Conservation (phyloP, 2,797 vertebrate species). For the Enteromius viviparus region DNA sequence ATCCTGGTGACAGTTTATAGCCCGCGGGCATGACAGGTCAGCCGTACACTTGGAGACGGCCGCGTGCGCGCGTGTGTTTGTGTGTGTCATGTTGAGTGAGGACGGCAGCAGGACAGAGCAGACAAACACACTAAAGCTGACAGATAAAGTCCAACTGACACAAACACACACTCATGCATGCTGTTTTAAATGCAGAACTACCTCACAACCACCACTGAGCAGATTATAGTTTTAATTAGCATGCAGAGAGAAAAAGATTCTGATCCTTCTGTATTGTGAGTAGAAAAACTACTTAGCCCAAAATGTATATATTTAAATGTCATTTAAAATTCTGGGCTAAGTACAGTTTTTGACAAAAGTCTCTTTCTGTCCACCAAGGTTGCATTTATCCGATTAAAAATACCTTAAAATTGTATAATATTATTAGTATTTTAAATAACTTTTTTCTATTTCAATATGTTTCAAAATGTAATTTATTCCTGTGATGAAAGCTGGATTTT, state of each 20-base stretch:
- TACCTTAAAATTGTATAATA: not conserved
- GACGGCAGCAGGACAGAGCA: slow-evolving; percentile 28
- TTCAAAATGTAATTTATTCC: not conserved
- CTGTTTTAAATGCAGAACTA: slow-evolving; percentile 14
- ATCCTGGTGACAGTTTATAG: slow-evolving; percentile 42
- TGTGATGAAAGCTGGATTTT: not conserved
- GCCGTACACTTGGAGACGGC: slow-evolving; percentile 17
- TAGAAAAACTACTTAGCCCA: too few relatives aligned
- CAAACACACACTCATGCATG: not conserved
- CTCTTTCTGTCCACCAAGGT: not conserved
- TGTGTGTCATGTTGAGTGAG: slow-evolving; percentile 18
- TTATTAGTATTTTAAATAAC: not conserved
- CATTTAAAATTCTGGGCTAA: not conserved
- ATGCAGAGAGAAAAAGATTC: not conserved
- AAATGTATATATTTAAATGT: too few relatives aligned
- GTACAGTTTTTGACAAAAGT: not conserved
- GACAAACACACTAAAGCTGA: slow-evolving; percentile 30
- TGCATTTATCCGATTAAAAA: not conserved
- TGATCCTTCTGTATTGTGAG: not conserved
- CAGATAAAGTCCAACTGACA: slow-evolving; percentile 7
- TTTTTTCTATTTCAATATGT: not conserved
- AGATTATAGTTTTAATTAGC: slow-evolving; percentile 32
- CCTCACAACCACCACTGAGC: not conserved
- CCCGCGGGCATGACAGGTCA: slow-evolving; percentile 45
- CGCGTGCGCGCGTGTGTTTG: not conserved